These are phyloP conservation scores for Drosophila carrolli DNA, from an alignment of 1,140 invertebrate species.

Conservation along the genomic window DNA sequence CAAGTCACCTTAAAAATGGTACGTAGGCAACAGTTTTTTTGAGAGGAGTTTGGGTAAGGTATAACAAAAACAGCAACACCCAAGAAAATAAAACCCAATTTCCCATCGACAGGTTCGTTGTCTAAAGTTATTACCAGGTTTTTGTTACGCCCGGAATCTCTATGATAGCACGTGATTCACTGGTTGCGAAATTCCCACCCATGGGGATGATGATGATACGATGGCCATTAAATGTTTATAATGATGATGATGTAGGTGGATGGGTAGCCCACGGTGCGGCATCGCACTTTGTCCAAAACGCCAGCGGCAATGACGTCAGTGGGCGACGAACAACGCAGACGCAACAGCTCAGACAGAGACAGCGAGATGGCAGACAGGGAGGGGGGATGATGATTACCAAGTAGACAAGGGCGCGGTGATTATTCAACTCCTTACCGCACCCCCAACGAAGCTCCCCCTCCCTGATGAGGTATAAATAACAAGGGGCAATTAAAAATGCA, in stretches of 20 bases:
- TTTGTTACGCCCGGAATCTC: conserved; percentile 27
- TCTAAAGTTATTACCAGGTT: conserved; percentile 14
- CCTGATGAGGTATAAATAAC: conserved; percentile 60
- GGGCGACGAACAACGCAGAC: conserved; percentile 51
- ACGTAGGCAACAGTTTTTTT: no score
- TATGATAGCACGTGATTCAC: conserved; percentile 43
- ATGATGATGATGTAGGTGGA: neutral
- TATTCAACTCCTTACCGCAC: conserved; percentile 34
- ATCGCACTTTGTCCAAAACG: conserved; percentile 44
- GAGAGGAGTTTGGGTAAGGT: no score
- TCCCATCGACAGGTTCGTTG: conserved; percentile 7
- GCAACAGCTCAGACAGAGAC: conserved; percentile 39
- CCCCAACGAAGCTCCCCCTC: neutral
- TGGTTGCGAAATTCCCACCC: conserved; percentile 25
- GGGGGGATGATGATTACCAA: conserved; percentile 2
- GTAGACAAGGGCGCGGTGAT: conserved; percentile 33
- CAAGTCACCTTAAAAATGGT: neutral
- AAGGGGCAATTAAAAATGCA: conserved; percentile 67
- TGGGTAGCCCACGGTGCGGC: conserved; percentile 33
- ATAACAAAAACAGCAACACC: neutral
- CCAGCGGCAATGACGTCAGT: conserved; percentile 54
- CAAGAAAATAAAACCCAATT: neutral
- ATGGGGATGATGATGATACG: conserved; percentile 18
- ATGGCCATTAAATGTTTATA: conserved; percentile 15
- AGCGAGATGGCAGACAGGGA: neutral